Evolutionary conservation across 2,113 vertebrate genomes (phyloP).

Genomic region (Coryphaenoides rupestris): DNA sequence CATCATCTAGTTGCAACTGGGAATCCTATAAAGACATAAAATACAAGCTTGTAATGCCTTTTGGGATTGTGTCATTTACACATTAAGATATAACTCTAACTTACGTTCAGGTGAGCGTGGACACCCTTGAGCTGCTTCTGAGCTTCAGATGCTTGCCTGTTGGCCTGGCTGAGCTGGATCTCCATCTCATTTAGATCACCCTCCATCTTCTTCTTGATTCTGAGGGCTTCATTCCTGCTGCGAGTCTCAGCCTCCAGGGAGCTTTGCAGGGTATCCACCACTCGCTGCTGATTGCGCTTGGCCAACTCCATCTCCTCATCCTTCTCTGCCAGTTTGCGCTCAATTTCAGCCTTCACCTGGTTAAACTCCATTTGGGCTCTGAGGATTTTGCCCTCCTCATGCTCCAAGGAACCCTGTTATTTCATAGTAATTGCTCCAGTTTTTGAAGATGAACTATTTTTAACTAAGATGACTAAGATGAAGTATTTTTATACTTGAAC

Average conservation of each 20-base stretch:
- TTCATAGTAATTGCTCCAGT: not conserved
- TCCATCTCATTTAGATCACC: conserved; percentile 64
- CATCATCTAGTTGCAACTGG: conserved; percentile 76
- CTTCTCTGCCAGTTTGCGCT: conserved; percentile 82
- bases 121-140: conserved; percentile 76
- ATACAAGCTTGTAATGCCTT: not conserved
- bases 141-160: conserved; percentile 67
- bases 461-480: no score
- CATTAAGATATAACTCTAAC: not conserved
- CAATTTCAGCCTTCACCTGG: conserved; percentile 82
- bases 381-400: conserved; percentile 89
- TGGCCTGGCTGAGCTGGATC: conserved; percentile 72
- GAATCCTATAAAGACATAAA: conserved; percentile 60
- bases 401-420: conserved; percentile 82
- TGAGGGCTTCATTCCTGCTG: conserved; percentile 80
- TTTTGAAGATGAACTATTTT: no score
- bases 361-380: conserved; percentile 83
- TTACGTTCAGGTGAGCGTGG: conserved; percentile 70
- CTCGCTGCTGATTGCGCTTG: conserved; percentile 81
- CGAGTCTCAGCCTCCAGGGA: conserved; percentile 85
- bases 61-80: not conserved
- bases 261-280: conserved; percentile 81
- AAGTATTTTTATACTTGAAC: no score
- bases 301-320: conserved; percentile 87
- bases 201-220: conserved; percentile 76